Evolutionary conservation across 2,888 invertebrate species (phyloP).

Genomic region (Eulithis prunata): DNA sequence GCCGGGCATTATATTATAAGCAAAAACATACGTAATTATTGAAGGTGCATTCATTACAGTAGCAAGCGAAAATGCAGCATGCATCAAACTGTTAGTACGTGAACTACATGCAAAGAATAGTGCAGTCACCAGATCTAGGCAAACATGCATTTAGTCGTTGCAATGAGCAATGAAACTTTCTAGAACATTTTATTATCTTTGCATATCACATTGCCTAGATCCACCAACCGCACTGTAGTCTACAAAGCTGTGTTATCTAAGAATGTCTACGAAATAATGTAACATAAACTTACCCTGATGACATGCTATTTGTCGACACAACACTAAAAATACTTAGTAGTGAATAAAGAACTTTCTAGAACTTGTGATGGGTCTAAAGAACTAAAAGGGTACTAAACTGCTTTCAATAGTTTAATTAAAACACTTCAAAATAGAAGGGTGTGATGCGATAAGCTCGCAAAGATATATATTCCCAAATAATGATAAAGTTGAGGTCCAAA

Average conservation of each 20-base stretch:
- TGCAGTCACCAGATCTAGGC: too few relatives aligned
- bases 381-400: neutral
- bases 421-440: too few relatives aligned
- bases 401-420: neutral
- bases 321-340: slow-evolving; percentile 16
- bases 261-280: slow-evolving; percentile 55
- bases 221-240: too few relatives aligned
- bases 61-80: slow-evolving; percentile 27
- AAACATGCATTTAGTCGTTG: too few relatives aligned
- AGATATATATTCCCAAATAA: too few relatives aligned
- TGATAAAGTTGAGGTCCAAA: neutral
- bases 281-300: slow-evolving; percentile 60
- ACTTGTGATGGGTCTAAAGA: slow-evolving; percentile 1
- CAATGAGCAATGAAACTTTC: too few relatives aligned
- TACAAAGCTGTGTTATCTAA: slow-evolving; percentile 24
- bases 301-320: slow-evolving; percentile 52
- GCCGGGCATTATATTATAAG: too few relatives aligned
- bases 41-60: neutral
- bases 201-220: too few relatives aligned
- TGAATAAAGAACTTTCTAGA: slow-evolving; percentile 5
- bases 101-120: slow-evolving; percentile 24
- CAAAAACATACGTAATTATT: too few relatives aligned
- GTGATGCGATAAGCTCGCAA: too few relatives aligned
- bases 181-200: too few relatives aligned
- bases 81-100: slow-evolving; percentile 14